Conservation (phyloP, 2,888 invertebrate genomes). For the Cetonia aurata region DNA sequence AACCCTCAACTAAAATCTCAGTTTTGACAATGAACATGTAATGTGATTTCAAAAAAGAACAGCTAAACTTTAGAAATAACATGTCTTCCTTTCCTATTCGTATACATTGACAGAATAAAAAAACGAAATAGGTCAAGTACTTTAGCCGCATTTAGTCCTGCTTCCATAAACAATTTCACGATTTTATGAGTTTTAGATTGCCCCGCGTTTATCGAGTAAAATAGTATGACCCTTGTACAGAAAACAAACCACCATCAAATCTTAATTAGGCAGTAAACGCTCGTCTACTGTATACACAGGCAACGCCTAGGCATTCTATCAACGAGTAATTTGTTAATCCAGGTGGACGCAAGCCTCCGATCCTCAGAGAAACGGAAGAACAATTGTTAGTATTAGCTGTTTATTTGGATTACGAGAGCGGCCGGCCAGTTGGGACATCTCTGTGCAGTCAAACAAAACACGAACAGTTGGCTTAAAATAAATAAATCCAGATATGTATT, state of each 20-base stretch:
- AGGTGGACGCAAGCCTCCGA: constrained; percentile 62
- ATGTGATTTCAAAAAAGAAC: too few species aligned
- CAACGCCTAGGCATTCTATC: constrained; percentile 36
- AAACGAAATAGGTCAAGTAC: too few species aligned
- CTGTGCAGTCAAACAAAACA: constrained; percentile 48
- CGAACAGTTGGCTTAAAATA: constrained; percentile 43
- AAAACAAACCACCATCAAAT: constrained; percentile 36
- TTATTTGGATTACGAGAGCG: constrained; percentile 60
- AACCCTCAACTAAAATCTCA: too few species aligned
- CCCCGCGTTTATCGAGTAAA: constrained; percentile 11
- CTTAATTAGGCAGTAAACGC: constrained; percentile 44
- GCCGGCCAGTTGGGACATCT: constrained; percentile 63
- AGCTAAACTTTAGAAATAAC: too few species aligned
- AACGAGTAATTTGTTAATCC: constrained; percentile 52
- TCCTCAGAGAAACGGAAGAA: constrained; percentile 57
- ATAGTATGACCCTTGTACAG: constrained; percentile 12
- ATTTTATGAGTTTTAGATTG: constrained; percentile 28
- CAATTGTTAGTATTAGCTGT: constrained; percentile 63
- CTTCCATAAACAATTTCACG: constrained; percentile 11
- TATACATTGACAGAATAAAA: too few species aligned
- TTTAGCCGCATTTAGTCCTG: not conserved
- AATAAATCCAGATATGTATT: constrained; percentile 44
- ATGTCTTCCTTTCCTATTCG: too few species aligned
- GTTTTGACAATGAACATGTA: too few species aligned
- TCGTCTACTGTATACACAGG: constrained; percentile 15